Base-by-base conservation (phyloP, 2,888 invertebrate genomes). In the Lasiommata megera region DNA sequence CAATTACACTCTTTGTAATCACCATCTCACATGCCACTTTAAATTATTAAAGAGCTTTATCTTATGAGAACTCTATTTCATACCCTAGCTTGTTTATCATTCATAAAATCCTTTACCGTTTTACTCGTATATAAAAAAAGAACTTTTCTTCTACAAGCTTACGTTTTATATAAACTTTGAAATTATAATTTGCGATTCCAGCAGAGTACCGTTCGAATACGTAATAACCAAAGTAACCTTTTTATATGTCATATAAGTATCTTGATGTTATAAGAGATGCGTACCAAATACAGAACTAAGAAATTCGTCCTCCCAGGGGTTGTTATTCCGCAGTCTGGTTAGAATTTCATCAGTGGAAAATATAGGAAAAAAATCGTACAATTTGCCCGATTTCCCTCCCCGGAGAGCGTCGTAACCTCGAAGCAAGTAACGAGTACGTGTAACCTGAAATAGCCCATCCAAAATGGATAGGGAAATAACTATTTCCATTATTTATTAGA, bases 331-430 rank as follows among this genome's bases (percentile, higher is more conserved):
- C 47, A 48, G 58, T 44, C 61, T 56, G 58, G 63, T 52, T 55
- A 59, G 56, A 63, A 63, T 63, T 63, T 57, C 63, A 63, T 63
- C 61, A 40, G 57, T 57, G 55, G 57, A 63, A 61, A 63, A 59
- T 63, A 61, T 59, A 59, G 54, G 61, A 63, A 59, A 63, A 61
- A 63, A 61, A 55, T 55, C 54, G 56, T 12, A 55, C 55, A 40
- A 56, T 57, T 56, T 43, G 34, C 58, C 48, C 47, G 14, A 56
- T 53, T 54, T 14, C 7, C 37, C 16, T 29, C 61, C 47, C 54
- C 0, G 7, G 63, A 56, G 62, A 47, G 31, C 38, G 9, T 43
- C 18, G 17, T 44, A 11, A 36, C 38, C 40, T 44, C 34, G 43
- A 14, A 53, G 36, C 40, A 6, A 18, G 38, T 23, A 48, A 48